Conservation (phyloP, 2,888 invertebrate species). For the Limenitis arthemis region DNA sequence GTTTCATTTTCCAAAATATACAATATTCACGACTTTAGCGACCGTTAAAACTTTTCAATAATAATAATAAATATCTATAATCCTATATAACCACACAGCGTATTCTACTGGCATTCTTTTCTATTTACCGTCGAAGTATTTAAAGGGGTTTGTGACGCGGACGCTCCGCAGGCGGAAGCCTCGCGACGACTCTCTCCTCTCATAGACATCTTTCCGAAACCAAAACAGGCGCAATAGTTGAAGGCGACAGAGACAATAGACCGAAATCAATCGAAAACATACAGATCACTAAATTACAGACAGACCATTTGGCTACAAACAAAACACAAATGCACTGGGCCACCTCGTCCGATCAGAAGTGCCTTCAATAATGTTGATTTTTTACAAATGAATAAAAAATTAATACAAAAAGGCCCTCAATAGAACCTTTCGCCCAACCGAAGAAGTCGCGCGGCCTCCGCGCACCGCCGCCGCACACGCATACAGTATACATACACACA, state of each 20-base stretch:
- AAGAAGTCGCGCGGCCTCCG: slow-evolving; percentile 61
- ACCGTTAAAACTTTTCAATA: slow-evolving; percentile 23
- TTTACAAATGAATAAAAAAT: slow-evolving; percentile 82
- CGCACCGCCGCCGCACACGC: slow-evolving; percentile 43
- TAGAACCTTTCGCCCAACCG: slow-evolving; percentile 85
- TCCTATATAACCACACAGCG: slow-evolving; percentile 25
- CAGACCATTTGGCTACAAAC: slow-evolving; percentile 40
- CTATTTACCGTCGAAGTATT: slow-evolving; percentile 20
- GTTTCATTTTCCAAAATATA: slow-evolving; percentile 22
- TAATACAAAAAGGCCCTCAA: slow-evolving; percentile 89
- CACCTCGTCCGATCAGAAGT: slow-evolving; percentile 95
- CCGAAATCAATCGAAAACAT: slow-evolving; percentile 38
- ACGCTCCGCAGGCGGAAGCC: slow-evolving; percentile 48
- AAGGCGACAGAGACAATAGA: slow-evolving; percentile 76
- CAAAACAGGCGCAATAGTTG: slow-evolving; percentile 86
- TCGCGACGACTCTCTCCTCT: slow-evolving; percentile 77
- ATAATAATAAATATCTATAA: slow-evolving; percentile 19
- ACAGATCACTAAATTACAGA: slow-evolving; percentile 30
- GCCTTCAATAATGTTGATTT: slow-evolving; percentile 93
- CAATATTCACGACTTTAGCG: slow-evolving; percentile 23
- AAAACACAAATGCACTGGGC: slow-evolving; percentile 85
- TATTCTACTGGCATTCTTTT: slow-evolving; percentile 26
- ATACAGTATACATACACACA: slow-evolving; percentile 63
- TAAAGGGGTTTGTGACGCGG: slow-evolving; percentile 18
- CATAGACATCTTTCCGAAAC: slow-evolving; percentile 79